Base-by-base conservation (phyloP, 2,888 invertebrate species). In the Mesochorus sp. region DNA sequence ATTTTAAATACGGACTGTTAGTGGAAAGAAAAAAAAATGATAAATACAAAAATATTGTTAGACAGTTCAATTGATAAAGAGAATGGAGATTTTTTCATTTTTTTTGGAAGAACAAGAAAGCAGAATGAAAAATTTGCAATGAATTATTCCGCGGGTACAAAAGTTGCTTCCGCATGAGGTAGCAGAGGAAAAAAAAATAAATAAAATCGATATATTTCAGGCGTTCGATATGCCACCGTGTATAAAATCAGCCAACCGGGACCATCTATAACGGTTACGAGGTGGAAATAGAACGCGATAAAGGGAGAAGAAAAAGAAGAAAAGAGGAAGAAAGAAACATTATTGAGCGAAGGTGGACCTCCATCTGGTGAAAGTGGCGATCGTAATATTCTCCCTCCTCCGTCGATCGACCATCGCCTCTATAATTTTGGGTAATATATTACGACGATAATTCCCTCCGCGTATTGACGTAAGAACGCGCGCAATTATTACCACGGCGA, bases 381-480 rank as follows among this genome's bases (percentile, higher is more conserved):
- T 84, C 87, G 85, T 88, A 87, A 89, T 88, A 88, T 88, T 88
- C 84, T 81, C 88, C 80, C 79, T 31, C 31, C 37, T 12, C 47
- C 31, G 31, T 10, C 82, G 87, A 86, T 88, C 74, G 70, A 66
- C 74, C 88, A 89, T 90, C 90, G 87, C 87, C 90, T 71, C 71
- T 89, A 89, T 90, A 90, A 91, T 91, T 91, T 89, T 80, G 85
- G 88, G 89, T 89, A 89, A 91, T 91, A 90, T 90, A 91, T 91
- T 89, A 90, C 87, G 88, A 85, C 79, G 78, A 86, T 88, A 88
- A 89, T 90, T 89, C 88, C 86, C 87, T 85, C 26, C 14, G 85
- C 85, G 87, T 88, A 87, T 87, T 85, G 87, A 85, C 85, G 86
- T 85, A 88, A 88, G 88, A 86, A 28, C 37, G 14, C 86, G 86